These are phyloP conservation scores for Acleris literana DNA, from an alignment of 2,888 invertebrate genomes.

Conservation along the genomic window DNA sequence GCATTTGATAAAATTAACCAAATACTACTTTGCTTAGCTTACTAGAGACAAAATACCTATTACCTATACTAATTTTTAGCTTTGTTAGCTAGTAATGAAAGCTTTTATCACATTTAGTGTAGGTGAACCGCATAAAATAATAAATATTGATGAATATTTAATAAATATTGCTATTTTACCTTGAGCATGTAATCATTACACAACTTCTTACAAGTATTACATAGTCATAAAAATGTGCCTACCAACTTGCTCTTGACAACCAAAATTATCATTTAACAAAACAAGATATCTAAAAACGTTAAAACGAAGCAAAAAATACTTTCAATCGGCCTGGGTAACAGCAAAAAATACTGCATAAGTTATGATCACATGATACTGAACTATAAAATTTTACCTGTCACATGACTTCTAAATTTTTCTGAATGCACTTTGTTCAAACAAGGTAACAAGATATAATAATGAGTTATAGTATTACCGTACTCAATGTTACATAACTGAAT, in stretches of 20 bases:
- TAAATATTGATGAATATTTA: not conserved
- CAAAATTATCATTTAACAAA: slow-evolving; percentile 12
- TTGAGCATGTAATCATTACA: slow-evolving; percentile 38
- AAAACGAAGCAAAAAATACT: slow-evolving; percentile 8
- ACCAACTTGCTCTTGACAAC: slow-evolving; percentile 1
- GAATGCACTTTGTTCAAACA: slow-evolving; percentile 48
- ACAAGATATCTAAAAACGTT: not conserved
- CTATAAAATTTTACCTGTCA: slow-evolving; percentile 55
- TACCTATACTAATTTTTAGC: not conserved
- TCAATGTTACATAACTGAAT: slow-evolving; percentile 80
- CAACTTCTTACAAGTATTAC: slow-evolving; percentile 35
- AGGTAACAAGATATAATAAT: slow-evolving; percentile 47
- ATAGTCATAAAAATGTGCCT: slow-evolving; percentile 15
- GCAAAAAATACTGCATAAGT: slow-evolving; percentile 24
- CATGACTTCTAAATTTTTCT: slow-evolving; percentile 57
- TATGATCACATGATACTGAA: slow-evolving; percentile 34
- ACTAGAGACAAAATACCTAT: not conserved
- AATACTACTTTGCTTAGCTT: too few species aligned
- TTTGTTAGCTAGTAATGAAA: not conserved
- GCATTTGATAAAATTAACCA: slow-evolving; percentile 1
- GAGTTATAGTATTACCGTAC: slow-evolving; percentile 54
- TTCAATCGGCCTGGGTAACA: slow-evolving; percentile 10
- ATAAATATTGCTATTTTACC: slow-evolving; percentile 24
- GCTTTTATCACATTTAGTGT: not conserved
- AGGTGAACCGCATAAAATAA: not conserved